Evolutionary conservation across 2,113 vertebrate species (phyloP).

Genomic region (Microtus pennsylvanicus): DNA sequence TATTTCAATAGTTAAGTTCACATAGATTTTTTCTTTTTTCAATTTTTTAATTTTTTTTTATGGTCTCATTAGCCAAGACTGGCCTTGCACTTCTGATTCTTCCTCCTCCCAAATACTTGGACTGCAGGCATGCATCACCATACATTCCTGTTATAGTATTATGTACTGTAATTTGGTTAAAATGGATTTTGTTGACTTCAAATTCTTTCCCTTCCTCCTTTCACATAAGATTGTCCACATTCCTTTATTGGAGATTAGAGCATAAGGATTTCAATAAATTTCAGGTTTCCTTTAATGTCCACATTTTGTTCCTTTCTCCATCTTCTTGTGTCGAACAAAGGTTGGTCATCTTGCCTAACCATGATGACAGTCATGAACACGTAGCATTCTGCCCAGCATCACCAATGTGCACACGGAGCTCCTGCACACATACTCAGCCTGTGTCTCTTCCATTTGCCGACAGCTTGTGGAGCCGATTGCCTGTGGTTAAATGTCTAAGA

Average conservation of each 20-base stretch:
- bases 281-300: slow-evolving; percentile 33
- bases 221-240: slow-evolving; percentile 25
- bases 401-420: background rate
- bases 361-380: background rate
- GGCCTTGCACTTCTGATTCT: background rate
- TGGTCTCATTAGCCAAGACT: background rate
- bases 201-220: slow-evolving; percentile 11
- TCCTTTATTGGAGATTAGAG: slow-evolving; percentile 41
- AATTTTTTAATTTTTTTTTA: background rate
- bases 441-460: background rate
- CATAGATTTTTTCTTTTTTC: background rate
- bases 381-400: background rate
- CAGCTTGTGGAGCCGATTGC: background rate
- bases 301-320: background rate
- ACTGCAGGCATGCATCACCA: background rate
- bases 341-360: slow-evolving; percentile 20
- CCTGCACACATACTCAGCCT: background rate
- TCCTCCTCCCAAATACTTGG: background rate
- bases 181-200: background rate
- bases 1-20: slow-evolving; percentile 61
- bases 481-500: slow-evolving; percentile 55
- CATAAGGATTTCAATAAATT: slow-evolving; percentile 19
- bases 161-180: slow-evolving; percentile 62
- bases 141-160: slow-evolving; percentile 21
- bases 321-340: slow-evolving; percentile 31